Conservation (phyloP, 2,888 invertebrate species). For the Oligia latruncula region DNA sequence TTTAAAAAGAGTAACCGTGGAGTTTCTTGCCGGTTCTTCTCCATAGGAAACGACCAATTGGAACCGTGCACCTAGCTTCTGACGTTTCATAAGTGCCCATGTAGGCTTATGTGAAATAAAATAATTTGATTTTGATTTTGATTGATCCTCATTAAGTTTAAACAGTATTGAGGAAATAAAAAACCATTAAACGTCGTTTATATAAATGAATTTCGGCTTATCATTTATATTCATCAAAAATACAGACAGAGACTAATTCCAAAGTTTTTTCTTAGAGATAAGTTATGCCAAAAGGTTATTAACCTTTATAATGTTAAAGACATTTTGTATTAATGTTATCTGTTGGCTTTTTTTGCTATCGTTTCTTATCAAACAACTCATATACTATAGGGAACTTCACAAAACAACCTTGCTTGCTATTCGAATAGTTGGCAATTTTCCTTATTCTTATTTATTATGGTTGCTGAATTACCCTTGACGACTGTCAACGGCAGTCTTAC, state of each 20-base stretch:
- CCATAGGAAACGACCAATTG: too few species aligned
- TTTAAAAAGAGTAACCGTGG: too few species aligned
- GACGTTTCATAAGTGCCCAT: too few species aligned
- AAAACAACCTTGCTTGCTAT: slow-evolving; percentile 13
- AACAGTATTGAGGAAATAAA: background rate
- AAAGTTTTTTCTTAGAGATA: slow-evolving; percentile 4
- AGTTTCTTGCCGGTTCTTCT: too few species aligned
- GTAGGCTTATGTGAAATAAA: too few species aligned
- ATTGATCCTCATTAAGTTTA: background rate
- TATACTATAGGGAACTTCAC: slow-evolving; percentile 2
- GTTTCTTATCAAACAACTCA: slow-evolving; percentile 39
- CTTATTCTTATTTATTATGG: background rate
- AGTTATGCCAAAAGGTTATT: slow-evolving; percentile 42
- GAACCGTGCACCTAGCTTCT: too few species aligned
- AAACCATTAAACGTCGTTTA: background rate
- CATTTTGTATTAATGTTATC: slow-evolving; percentile 34
- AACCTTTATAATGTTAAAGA: slow-evolving; percentile 11
- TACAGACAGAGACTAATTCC: background rate
- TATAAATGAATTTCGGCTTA: background rate
- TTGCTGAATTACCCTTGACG: slow-evolving; percentile 5
- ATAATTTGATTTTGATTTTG: too few species aligned
- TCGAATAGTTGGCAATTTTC: slow-evolving; percentile 20
- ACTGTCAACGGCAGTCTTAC: background rate
- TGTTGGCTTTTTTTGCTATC: slow-evolving; percentile 41
- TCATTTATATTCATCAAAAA: background rate